A percentile compares a stretch with the other conserved stretches of the same genome.
These are phyloP conservation scores for Eupithecia vulgata DNA, from an alignment of 2,888 invertebrate species.

Conservation along the genomic window DNA sequence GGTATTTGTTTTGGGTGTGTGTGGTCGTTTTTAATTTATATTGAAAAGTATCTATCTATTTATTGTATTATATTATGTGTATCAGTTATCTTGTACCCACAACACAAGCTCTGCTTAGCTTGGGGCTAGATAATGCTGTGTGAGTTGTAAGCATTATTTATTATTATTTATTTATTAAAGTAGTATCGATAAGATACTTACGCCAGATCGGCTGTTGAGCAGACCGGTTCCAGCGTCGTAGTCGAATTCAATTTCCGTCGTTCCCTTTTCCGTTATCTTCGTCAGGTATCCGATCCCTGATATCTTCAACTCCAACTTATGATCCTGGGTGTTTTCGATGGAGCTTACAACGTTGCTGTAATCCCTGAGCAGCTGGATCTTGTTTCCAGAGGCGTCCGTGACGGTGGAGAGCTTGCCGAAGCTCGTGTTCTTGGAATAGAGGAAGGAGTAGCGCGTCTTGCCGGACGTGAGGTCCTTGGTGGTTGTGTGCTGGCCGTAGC, in stretches of 20 bases:
- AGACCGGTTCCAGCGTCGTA: slow-evolving; percentile 95
- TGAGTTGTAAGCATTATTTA: too few species aligned
- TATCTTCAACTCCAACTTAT: slow-evolving; percentile 95
- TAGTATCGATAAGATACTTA: slow-evolving; percentile 67
- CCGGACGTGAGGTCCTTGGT: slow-evolving; percentile 98
- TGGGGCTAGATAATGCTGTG: too few species aligned
- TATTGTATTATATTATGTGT: too few species aligned
- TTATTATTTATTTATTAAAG: too few species aligned
- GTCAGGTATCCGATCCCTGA: slow-evolving; percentile 96
- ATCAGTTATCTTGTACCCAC: too few species aligned
- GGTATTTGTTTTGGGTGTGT: too few species aligned
- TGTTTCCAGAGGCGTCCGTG: slow-evolving; percentile 96
- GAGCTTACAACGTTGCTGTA: slow-evolving; percentile 96
- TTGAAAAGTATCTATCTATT: too few species aligned
- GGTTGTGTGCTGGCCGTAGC: slow-evolving; percentile 97
- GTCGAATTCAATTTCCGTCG: slow-evolving; percentile 94
- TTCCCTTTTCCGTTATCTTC: slow-evolving; percentile 93
- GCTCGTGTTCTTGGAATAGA: slow-evolving; percentile 98
- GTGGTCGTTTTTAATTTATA: too few species aligned
- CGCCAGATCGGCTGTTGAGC: slow-evolving; percentile 92
- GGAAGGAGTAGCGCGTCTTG: slow-evolving; percentile 96
- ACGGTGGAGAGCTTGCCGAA: slow-evolving; percentile 97
- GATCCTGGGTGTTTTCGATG: slow-evolving; percentile 96
- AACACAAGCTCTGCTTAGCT: too few species aligned
- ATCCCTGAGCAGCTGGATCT: slow-evolving; percentile 95